Percentiles rank a stretch among this genome's conserved stretches.
Conservation (phyloP, 2,888 invertebrate genomes). For the Amphipoea oculea region DNA sequence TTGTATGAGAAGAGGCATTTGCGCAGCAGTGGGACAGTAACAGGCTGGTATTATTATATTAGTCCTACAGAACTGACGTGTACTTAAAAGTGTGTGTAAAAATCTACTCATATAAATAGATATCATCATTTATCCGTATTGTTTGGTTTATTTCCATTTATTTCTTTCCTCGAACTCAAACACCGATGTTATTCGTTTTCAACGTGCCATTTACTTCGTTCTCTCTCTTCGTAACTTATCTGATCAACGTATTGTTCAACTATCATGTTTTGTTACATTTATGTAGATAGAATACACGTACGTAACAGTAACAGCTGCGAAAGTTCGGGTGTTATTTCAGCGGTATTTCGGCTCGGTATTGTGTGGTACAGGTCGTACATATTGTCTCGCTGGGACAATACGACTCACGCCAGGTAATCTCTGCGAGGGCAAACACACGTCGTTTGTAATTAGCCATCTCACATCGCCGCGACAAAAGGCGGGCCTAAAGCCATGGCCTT, state of each 20-base stretch:
- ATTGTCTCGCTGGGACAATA: constrained; percentile 69
- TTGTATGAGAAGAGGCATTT: neutral
- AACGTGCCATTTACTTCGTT: constrained; percentile 43
- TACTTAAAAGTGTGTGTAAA: neutral
- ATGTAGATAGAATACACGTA: constrained; percentile 24
- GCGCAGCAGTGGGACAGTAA: too few species aligned
- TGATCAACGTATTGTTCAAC: constrained; percentile 44
- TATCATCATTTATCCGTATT: constrained; percentile 10
- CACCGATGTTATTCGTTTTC: constrained; percentile 38
- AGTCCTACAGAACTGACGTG: neutral
- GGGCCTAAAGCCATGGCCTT: constrained; percentile 66
- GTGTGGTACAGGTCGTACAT: constrained; percentile 55
- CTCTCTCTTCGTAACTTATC: constrained; percentile 59
- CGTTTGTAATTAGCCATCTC: constrained; percentile 79
- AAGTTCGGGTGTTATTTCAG: constrained; percentile 54
- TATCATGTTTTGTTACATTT: constrained; percentile 9
- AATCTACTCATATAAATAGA: neutral
- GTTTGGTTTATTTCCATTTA: constrained; percentile 21
- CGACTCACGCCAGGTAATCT: constrained; percentile 74
- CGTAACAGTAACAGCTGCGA: constrained; percentile 34
- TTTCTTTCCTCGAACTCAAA: constrained; percentile 24
- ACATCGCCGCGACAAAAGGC: constrained; percentile 73
- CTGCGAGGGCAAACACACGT: constrained; percentile 73
- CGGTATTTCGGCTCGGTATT: constrained; percentile 56
- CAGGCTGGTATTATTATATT: neutral